Base-by-base conservation (phyloP, 2,113 vertebrate species). In the Ptilonorhynchus violaceus region DNA sequence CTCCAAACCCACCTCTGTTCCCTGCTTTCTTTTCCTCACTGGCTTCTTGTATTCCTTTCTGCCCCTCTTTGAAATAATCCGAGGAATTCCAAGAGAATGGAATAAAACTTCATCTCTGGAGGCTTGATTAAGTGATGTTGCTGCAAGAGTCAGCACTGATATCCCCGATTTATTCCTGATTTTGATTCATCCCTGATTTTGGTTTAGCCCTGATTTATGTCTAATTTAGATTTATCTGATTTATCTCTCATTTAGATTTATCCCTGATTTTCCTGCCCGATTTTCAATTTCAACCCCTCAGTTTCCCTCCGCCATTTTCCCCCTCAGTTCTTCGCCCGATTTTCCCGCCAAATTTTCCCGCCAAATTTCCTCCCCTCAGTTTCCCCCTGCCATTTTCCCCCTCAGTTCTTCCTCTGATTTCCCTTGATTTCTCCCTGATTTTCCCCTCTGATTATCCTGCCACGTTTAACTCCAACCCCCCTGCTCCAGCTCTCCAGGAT, bases 311-410 rank as follows among this genome's bases (percentile, higher is more conserved):
- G 37, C 37, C 37, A 39, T 39, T 39, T 39, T 39, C 37, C 37
- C 37, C 37, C 37, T 39, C 37, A 39, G 37, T 39, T 39, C 37
- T 39, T 39, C 37, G 12, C 47, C 30, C 37, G 3, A 20, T 67
- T 83, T 74, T 64, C 67, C 19, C 1, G 0, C n/a, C 8, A 7
- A 3, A 18, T 59, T 59, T 83, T 62, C 10, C 53, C 1, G 0
- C 41, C 42, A 20, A 30, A 66, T 49, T 85, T 41, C 28, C 1
- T 6, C 5, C n/a, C 23, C 28, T 64, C n/a, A 12, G 22, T 56
- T 22, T 19, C 15, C 19, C 10, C 4, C 30, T 1, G 2, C 50
- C 59, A 47, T 56, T 66, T 58, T 15, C 15, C 49, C 35, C 19
- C 10, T 60, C 64, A 46, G 22, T 8, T 55, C 39, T 49, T 42